These are phyloP conservation scores for Brenthis ino DNA, from an alignment of 2,888 invertebrate species.

Conservation along the genomic window DNA sequence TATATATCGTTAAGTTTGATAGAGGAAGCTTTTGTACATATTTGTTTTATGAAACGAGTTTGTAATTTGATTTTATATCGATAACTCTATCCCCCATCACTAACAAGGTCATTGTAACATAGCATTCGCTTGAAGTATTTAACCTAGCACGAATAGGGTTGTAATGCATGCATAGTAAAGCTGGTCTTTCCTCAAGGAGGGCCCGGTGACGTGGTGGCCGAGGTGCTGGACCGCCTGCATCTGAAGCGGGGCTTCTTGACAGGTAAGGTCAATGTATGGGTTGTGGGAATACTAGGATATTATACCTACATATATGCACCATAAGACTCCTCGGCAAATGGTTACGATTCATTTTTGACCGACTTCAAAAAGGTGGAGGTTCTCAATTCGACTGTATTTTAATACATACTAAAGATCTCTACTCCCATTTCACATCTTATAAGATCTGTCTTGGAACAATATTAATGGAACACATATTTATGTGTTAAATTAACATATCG, in stretches of 20 bases:
- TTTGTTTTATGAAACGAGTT: neutral
- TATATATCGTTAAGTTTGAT: neutral
- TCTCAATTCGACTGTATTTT: too few species aligned
- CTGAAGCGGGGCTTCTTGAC: slow-evolving; percentile 43
- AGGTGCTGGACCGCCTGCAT: slow-evolving; percentile 42
- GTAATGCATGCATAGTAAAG: slow-evolving; percentile 39
- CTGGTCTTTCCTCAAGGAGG: slow-evolving; percentile 43
- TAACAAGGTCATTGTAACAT: slow-evolving; percentile 13
- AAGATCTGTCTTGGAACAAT: too few species aligned
- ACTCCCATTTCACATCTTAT: too few species aligned
- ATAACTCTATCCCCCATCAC: slow-evolving; percentile 2
- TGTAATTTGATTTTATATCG: neutral
- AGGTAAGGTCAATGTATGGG: slow-evolving; percentile 41
- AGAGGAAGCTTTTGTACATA: neutral
- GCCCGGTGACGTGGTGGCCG: slow-evolving; percentile 38
- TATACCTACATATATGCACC: slow-evolving; percentile 1
- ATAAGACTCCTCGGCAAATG: too few species aligned
- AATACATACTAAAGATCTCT: too few species aligned
- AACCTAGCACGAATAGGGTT: slow-evolving; percentile 23
- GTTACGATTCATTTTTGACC: too few species aligned
- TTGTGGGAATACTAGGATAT: slow-evolving; percentile 8
- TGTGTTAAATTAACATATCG: too few species aligned
- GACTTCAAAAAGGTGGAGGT: too few species aligned
- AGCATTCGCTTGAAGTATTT: slow-evolving; percentile 24
- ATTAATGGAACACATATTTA: too few species aligned